phyloP scores from a whole-genome alignment of 2,797 vertebrate genomes.

The Halcyon leucocephala region DNA sequence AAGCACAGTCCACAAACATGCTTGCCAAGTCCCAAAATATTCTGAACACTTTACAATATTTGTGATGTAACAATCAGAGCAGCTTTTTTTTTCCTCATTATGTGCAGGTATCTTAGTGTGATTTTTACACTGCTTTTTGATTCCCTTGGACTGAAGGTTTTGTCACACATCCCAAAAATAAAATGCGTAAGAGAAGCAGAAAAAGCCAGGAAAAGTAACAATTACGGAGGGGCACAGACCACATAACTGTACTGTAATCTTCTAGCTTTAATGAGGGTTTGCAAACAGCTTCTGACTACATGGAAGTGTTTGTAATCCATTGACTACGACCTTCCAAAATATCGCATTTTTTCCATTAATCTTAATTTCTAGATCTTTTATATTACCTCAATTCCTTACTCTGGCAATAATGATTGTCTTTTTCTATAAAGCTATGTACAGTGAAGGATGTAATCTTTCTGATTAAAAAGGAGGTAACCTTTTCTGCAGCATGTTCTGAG shows the following conservation, averaged over 20 bases:
- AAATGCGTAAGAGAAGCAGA: neutral
- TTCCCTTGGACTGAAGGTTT: neutral
- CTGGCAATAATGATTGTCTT: rapidly evolving
- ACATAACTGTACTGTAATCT: rapidly evolving
- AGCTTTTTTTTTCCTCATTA: neutral
- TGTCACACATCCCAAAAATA: neutral
- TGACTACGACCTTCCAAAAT: neutral
- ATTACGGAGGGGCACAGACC: neutral
- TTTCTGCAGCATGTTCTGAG: neutral
- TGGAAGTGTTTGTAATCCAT: neutral
- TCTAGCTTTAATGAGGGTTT: neutral
- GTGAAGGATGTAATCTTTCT: neutral
- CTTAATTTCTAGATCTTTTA: neutral
- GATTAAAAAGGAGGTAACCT: neutral
- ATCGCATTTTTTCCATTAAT: neutral
- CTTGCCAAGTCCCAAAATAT: neutral
- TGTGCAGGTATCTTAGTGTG: neutral
- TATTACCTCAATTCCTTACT: neutral
- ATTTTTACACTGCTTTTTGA: neutral
- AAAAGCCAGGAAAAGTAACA: neutral
- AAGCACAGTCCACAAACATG: neutral
- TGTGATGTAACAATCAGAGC: neutral
- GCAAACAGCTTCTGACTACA: neutral
- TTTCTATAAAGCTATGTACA: neutral
- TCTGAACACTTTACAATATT: neutral